phyloP scores from a whole-genome alignment of 2,113 vertebrate genomes.

The Chamaetylas fuelleborni region DNA sequence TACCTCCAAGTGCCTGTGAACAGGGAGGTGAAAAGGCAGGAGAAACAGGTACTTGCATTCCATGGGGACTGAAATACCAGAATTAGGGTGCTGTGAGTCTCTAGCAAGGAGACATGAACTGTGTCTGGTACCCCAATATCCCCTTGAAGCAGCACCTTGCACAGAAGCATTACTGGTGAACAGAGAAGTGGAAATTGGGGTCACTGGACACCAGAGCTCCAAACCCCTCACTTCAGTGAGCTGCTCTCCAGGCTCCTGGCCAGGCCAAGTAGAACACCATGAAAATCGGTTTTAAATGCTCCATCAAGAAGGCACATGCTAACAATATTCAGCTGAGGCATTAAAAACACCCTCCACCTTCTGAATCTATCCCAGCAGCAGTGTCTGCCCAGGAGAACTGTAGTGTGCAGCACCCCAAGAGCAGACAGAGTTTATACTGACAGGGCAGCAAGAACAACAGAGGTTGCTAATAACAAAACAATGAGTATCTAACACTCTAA shows the following conservation, averaged over 20 bases:
- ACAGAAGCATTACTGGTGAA: rapidly evolving
- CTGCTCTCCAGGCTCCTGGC: neutral
- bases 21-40: neutral
- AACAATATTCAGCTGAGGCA: neutral
- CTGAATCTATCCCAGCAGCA: neutral
- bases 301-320: neutral
- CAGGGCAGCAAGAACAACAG: neutral
- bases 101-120: neutral
- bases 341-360: neutral
- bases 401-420: neutral
- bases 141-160: neutral
- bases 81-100: neutral
- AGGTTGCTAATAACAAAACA: neutral
- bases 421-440: neutral
- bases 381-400: neutral
- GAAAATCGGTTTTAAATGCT: neutral
- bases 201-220: neutral
- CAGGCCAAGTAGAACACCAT: neutral
- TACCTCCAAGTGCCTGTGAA: neutral
- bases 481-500: neutral
- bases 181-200: neutral
- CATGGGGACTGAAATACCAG: neutral
- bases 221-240: neutral
- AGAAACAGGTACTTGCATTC: neutral
- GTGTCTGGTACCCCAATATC: neutral